Evolutionary conservation across 1,140 invertebrate species (phyloP).

Genomic region (Nasonia giraulti): DNA sequence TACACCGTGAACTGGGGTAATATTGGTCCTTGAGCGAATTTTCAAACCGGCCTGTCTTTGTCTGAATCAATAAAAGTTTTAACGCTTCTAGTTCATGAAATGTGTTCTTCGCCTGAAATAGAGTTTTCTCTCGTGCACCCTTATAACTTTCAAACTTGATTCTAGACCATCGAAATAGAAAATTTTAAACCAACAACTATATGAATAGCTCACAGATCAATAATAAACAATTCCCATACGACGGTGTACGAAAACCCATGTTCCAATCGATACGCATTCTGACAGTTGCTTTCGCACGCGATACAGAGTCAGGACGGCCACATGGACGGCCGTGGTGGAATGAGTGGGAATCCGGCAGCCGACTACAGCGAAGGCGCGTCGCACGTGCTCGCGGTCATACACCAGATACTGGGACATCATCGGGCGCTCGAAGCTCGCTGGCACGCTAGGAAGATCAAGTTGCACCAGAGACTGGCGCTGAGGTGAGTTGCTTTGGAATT

Average conservation of each 20-base stretch:
- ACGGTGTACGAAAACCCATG: not conserved
- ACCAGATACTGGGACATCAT: constrained; percentile 96
- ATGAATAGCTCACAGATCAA: constrained; percentile 16
- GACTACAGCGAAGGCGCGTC: constrained; percentile 96
- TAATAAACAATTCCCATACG: not conserved
- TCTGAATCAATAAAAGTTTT: constrained; percentile 8
- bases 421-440: constrained; percentile 93
- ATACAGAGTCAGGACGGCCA: constrained; percentile 70
- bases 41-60: not conserved
- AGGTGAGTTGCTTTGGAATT: constrained; percentile 69
- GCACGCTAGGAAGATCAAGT: constrained; percentile 93
- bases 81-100: not conserved
- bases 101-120: too few relatives aligned
- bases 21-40: constrained; percentile 24
- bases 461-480: constrained; percentile 94
- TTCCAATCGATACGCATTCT: not conserved
- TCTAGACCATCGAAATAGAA: too few relatives aligned
- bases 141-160: too few relatives aligned
- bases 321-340: constrained; percentile 74
- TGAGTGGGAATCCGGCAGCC: constrained; percentile 89
- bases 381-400: constrained; percentile 91
- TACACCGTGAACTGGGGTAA: constrained; percentile 5
- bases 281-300: not conserved
- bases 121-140: too few relatives aligned
- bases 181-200: not conserved